phyloP scores from a whole-genome alignment of 2,113 vertebrate genomes.

The Paracanthobrama guichenoti region DNA sequence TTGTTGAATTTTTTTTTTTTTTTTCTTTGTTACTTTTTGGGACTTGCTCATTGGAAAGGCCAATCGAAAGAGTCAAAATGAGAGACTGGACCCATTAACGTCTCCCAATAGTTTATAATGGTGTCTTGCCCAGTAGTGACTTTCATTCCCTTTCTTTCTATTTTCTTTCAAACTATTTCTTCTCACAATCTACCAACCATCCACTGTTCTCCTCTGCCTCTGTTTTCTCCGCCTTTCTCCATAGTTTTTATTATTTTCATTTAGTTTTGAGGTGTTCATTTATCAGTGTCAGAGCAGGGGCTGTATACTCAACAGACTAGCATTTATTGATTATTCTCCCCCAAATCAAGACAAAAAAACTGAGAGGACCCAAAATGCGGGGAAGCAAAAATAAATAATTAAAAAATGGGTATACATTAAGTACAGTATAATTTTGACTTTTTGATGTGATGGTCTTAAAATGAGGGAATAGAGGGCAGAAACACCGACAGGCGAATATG shows the following conservation, averaged over 20 bases:
- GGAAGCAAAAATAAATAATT: neutral
- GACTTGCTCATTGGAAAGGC: neutral
- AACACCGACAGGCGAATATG: neutral
- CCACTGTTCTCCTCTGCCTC: neutral
- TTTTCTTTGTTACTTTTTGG: constrained; percentile 11
- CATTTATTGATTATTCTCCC: constrained; percentile 34
- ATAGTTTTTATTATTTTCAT: constrained; percentile 27
- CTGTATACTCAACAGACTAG: constrained; percentile 40
- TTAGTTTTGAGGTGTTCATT: constrained; percentile 42
- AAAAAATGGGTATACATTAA: neutral
- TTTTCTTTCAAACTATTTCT: constrained; percentile 2
- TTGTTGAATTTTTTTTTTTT: neutral
- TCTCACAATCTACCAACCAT: constrained; percentile 38
- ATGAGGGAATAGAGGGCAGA: neutral
- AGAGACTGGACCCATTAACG: constrained; percentile 24
- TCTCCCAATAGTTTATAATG: constrained; percentile 24
- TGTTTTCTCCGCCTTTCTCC: constrained; percentile 21
- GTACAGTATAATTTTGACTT: neutral
- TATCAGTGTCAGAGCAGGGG: constrained; percentile 38
- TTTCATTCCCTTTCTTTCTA: constrained; percentile 30
- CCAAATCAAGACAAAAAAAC: constrained; percentile 4
- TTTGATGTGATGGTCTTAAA: neutral
- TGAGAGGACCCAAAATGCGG: neutral
- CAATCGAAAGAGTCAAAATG: constrained; percentile 28
- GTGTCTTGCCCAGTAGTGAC: neutral